Evolutionary conservation across 2,888 invertebrate species (phyloP).

Genomic region (Argyresthia albistria): DNA sequence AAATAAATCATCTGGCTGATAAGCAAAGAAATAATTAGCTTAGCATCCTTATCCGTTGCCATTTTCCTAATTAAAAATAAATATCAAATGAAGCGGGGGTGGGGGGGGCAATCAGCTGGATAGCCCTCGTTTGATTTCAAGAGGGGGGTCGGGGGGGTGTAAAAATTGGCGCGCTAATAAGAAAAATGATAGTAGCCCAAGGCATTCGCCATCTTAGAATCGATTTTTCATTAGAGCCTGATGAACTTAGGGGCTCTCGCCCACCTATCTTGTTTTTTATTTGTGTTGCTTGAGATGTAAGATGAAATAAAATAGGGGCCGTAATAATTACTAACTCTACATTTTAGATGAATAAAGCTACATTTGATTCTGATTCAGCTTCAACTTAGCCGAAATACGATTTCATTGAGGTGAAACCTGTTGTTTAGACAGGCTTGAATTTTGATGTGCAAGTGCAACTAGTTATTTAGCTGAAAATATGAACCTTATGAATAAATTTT

Average conservation of each 20-base stretch:
- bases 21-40: slow-evolving; percentile 61
- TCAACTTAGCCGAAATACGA: too few relatives aligned
- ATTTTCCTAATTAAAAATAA: slow-evolving; percentile 68
- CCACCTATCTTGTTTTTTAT: too few relatives aligned
- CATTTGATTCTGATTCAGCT: too few relatives aligned
- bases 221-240: slow-evolving; percentile 45
- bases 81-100: slow-evolving; percentile 48
- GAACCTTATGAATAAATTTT: too few relatives aligned
- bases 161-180: slow-evolving; percentile 8
- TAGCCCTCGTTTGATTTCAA: slow-evolving; percentile 10
- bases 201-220: slow-evolving; percentile 24
- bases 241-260: slow-evolving; percentile 24
- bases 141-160: not conserved
- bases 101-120: slow-evolving; percentile 26
- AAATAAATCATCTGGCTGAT: slow-evolving; percentile 62
- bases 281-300: too few relatives aligned
- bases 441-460: too few relatives aligned
- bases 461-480: too few relatives aligned
- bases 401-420: too few relatives aligned
- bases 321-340: too few relatives aligned
- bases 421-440: too few relatives aligned
- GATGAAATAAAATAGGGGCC: too few relatives aligned
- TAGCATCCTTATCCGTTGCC: slow-evolving; percentile 21
- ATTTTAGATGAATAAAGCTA: too few relatives aligned
- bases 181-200: slow-evolving; percentile 13